Base-by-base conservation (phyloP, 1,140 invertebrate species). In the Protaetia brevitarsis region DNA sequence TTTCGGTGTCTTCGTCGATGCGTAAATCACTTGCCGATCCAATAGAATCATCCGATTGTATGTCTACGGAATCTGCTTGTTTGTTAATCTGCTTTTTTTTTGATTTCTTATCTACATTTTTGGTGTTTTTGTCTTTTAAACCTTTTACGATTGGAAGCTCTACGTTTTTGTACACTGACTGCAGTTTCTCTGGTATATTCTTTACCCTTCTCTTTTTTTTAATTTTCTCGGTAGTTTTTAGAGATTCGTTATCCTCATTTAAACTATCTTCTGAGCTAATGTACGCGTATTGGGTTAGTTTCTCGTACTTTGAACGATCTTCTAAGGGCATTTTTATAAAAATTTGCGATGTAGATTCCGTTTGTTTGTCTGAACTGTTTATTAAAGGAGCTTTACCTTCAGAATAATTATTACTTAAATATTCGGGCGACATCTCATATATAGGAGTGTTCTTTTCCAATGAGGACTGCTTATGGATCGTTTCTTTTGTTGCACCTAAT, bases 251-350 rank as follows among this genome's bases (percentile, higher is more conserved):
- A 34, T 74, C 82, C 4, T 84, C 83, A 63, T 85, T 82, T 63
- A 79, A 80, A 65, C 78, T 81, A 64, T 78, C 80, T 65, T 87
- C 86, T 2, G 87, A 87, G 16, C 85, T 87, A 3, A 84, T 75
- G 65, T 86, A 88, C 0, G 75, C 76, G 58, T 82, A 83, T 68
- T 82, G 82, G 1, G 83, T 82, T n/a, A 91, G 76, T 72, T 91
- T 92, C 69, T 91, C 89, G 71, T 91, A 92, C 69, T 91, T 91
- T n/a, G 89, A 90, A 10, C 89, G 80, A 77, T 91, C 88, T 69
- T 91, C 88, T 0, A 87, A 68, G 0, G 88, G 88, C 0, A 85
- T 82, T 67, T 84, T 83, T 0, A 87, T 84, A 71, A 88, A 90
- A 0, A 80, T 80, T 2, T 82, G 82, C 6, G 83, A 83, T 2